Evolutionary conservation across 2,797 vertebrate genomes (phyloP), one percentile per base, ranked within the genome.

Genomic region (Antrozous pallidus): DNA sequence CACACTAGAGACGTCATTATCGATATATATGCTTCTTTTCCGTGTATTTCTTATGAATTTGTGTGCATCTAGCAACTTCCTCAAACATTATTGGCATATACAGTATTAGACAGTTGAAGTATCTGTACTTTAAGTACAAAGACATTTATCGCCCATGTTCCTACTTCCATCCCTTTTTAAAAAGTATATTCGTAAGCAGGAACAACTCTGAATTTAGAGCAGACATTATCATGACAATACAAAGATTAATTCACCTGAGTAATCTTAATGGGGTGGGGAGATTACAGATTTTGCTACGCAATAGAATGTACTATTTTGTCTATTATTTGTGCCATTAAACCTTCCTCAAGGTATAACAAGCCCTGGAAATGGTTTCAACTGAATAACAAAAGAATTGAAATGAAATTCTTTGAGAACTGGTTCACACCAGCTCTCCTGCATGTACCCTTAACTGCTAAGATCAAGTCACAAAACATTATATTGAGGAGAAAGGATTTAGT

Each of bases 401-500:
- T 97, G 96, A 97, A 97, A 98, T 98, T 97, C 3, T 97, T 97
- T 98, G 98, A 94, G 97, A 98, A 98, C 96, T 98, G 97, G 98
- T 98, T 98, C 98, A 98, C 97, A 98, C 97, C 97, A 98, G 97
- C 96, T 98, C 97, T 98, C 96, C 97, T 97, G 97, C 14, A 22
- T 97, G 97, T 97, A 97, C 98, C 97, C 98, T 98, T 97, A 98
- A 98, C 98, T 98, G 98, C 98, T 98, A 98, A 98, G 98, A 98
- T 98, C 98, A 98, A 98, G 98, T 98, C 98, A 98, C 98, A 97
- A 97, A 98, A 98, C 98, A 98, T 98, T 99, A 98, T 98, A 98
- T 98, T 96, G 82, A 96, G 93, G 97, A 99, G 98, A 99, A 99
- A 98, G 97, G 98, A 98, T 97, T 98, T 98, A 98, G 98, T 99